A percentile compares a stretch with the other conserved stretches of the same genome.
These are phyloP conservation scores for Tethea ocularis DNA, from an alignment of 2,888 invertebrate genomes.

Conservation along the genomic window DNA sequence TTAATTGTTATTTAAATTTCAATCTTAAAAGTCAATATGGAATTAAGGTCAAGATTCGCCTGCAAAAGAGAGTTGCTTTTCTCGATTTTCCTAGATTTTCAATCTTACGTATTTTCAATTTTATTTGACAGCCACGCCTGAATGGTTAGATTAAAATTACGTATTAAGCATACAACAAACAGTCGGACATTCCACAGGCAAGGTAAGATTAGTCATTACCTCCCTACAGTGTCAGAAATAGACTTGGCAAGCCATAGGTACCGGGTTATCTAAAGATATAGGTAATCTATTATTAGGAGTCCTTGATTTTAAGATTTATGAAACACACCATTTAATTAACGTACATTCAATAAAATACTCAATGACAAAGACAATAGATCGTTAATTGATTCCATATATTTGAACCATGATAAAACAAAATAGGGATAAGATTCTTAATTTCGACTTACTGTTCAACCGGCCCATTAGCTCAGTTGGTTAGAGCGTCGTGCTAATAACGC, in stretches of 20 bases:
- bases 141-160: no score
- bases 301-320: not conserved
- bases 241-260: not conserved
- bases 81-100: no score
- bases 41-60: no score
- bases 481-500: slow-evolving; percentile 74
- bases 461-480: slow-evolving; percentile 75
- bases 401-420: not conserved
- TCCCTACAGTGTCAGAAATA: not conserved
- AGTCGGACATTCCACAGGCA: not conserved
- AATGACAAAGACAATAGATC: not conserved
- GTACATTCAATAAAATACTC: not conserved
- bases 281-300: not conserved
- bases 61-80: no score
- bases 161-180: not conserved
- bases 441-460: slow-evolving; percentile 12
- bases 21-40: no score
- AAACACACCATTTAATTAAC: not conserved
- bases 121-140: no score
- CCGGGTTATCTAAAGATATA: not conserved
- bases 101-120: no score
- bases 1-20: no score
- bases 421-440: slow-evolving; percentile 23
- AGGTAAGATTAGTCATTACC: not conserved
- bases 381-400: not conserved